Evolutionary conservation across 1,140 invertebrate species (phyloP).

Genomic region (Pseudomyrmex pallidus): DNA sequence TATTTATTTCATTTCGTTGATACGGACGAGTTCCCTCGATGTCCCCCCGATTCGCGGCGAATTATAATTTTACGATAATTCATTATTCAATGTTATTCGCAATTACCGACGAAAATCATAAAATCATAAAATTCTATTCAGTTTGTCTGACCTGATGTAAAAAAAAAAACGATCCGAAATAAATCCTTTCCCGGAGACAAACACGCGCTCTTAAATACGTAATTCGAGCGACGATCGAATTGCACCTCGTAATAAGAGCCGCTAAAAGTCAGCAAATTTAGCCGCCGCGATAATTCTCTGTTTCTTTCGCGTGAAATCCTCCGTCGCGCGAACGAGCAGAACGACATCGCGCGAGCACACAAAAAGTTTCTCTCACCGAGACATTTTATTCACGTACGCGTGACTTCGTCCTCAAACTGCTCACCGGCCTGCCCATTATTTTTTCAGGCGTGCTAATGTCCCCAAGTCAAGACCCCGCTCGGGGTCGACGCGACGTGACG

Average conservation of each 20-base stretch:
- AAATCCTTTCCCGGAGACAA: no score
- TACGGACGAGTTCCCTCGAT: no score
- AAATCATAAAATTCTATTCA: no score
- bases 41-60: no score
- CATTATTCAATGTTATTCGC: no score
- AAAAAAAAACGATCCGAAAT: no score
- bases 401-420: not conserved
- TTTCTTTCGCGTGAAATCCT: not conserved
- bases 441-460: slow-evolving; percentile 44
- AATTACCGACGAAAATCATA: no score
- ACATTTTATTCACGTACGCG: slow-evolving; percentile 18
- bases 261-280: not conserved
- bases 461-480: not conserved
- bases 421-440: slow-evolving; percentile 28
- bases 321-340: not conserved
- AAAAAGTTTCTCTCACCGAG: slow-evolving; percentile 52
- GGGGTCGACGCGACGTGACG: not conserved
- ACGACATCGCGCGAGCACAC: not conserved
- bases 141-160: no score
- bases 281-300: not conserved
- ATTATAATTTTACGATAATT: no score
- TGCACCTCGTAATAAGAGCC: not conserved
- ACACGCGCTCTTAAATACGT: not conserved
- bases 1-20: no score
- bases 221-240: not conserved